Evolutionary conservation across 2,797 vertebrate genomes (phyloP), one percentile per base, ranked within the genome.

Genomic region (Glyptemys insculpta): DNA sequence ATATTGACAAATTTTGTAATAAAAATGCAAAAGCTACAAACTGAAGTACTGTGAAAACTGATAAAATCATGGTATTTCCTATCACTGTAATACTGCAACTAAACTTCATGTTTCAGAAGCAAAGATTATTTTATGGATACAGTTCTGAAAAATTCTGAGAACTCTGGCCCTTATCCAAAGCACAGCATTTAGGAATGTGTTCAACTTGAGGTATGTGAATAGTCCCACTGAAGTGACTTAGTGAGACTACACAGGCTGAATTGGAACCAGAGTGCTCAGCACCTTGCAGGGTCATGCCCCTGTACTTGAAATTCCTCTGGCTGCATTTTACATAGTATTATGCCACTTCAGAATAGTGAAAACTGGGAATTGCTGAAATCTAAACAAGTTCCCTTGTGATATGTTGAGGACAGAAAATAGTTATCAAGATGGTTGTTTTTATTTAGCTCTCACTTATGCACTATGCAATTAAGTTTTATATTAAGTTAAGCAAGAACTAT

Each of bases 81-180:
- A 92, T 76, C 87, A 18, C 52, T 84, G 79, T 5, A 37, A 93
- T 41, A 10, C 50, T 79, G 83, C 87, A 84, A 50, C 90, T 96
- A 88, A 93, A 94, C 92, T 94, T 94, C 95, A 91, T 62, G 74
- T 90, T 92, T 93, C 78, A 81, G 16, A 25, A 21, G 81, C 90
- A 95, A 91, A 94, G 80, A 93, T 93, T 93, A 92, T 92, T 95
- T 92, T 59, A 94, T 90, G 83, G 94, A 78, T 87, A 90, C 0
- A 0, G 94, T 79, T 80, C 80, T 84, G 65, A 78, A 91, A 80
- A 93, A 93, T 0, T 6, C 87, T 87, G 91, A 94, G 81, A 25
- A 79, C 83, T 96, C 95, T 96, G 93, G 96, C 91, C 53, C 11
- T 34, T 8, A 5, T 96, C 96, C 97, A 96, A 93, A 85, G 37